These are phyloP conservation scores for Cyprinodon variegatus DNA, from an alignment of 2,113 vertebrate genomes.

Conservation along the genomic window DNA sequence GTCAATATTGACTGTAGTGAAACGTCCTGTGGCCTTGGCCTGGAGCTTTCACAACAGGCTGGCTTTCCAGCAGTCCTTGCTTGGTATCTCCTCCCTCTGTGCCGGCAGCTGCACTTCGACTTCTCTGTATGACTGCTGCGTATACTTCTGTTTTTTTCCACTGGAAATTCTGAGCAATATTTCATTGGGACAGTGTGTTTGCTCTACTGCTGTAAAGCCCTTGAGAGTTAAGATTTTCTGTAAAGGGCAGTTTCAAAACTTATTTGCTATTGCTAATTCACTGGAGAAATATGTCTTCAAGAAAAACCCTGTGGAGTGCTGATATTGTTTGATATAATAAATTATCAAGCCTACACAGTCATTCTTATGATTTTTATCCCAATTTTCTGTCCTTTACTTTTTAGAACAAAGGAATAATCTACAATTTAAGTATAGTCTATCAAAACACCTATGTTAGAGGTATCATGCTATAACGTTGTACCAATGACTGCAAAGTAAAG, in stretches of 20 bases:
- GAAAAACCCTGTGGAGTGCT: background rate
- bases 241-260: background rate
- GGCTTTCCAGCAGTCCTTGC: constrained; percentile 56
- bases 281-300: background rate
- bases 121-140: constrained; percentile 41
- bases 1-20: constrained; percentile 75
- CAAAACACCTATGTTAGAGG: constrained; percentile 57
- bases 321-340: background rate
- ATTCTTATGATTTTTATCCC: no score
- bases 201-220: background rate
- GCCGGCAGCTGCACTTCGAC: constrained; percentile 9
- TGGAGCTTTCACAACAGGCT: constrained; percentile 40
- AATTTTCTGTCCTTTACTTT: no score
- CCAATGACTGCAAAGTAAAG: background rate
- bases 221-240: constrained; percentile 5
- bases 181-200: constrained; percentile 5
- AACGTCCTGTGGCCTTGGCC: constrained; percentile 44
- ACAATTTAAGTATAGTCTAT: constrained; percentile 7
- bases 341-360: background rate
- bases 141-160: constrained; percentile 13
- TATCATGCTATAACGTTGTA: background rate
- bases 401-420: no score
- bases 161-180: constrained; percentile 12
- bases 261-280: background rate
- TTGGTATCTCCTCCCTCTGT: constrained; percentile 57